Conservation (phyloP, 2,113 vertebrate genomes). For the Microcebus jonahi region DNA sequence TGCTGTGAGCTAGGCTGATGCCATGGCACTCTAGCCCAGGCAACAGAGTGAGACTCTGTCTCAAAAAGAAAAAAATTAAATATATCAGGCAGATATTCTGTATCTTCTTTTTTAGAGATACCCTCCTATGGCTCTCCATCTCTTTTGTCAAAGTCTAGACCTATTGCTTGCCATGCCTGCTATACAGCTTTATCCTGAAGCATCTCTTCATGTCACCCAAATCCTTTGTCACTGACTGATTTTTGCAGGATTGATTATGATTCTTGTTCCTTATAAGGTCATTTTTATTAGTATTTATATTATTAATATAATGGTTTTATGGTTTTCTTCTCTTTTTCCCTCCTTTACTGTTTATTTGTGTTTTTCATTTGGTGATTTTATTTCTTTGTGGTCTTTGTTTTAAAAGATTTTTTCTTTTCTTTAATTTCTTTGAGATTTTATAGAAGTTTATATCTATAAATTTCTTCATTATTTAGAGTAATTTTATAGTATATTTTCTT, state of each 20-base stretch:
- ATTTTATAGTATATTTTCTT: neutral
- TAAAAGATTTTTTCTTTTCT: slow-evolving; percentile 5
- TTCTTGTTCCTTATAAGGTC: slow-evolving; percentile 26
- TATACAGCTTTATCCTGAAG: neutral
- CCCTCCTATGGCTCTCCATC: neutral
- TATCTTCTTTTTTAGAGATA: slow-evolving; percentile 31
- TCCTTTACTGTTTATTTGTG: neutral
- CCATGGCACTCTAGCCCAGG: too few species aligned
- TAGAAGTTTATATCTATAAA: slow-evolving; percentile 19
- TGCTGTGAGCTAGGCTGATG: too few species aligned
- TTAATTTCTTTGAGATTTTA: neutral
- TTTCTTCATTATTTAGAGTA: neutral
- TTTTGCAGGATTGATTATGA: slow-evolving; percentile 5
- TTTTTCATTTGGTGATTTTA: slow-evolving; percentile 40
- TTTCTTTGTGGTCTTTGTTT: slow-evolving; percentile 42
- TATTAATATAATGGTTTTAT: neutral
- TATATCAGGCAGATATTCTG: neutral
- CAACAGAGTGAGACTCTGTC: too few species aligned
- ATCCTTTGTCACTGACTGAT: neutral
- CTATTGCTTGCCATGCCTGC: neutral
- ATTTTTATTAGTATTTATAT: slow-evolving; percentile 5
- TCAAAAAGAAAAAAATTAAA: neutral
- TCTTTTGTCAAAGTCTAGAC: slow-evolving; percentile 28
- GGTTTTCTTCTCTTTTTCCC: neutral
- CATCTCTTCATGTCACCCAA: slow-evolving; percentile 5